Percentiles rank a stretch among this genome's conserved stretches.
phyloP scores from a whole-genome alignment of 2,797 vertebrate species.

The Oceanodroma leucorhoa region DNA sequence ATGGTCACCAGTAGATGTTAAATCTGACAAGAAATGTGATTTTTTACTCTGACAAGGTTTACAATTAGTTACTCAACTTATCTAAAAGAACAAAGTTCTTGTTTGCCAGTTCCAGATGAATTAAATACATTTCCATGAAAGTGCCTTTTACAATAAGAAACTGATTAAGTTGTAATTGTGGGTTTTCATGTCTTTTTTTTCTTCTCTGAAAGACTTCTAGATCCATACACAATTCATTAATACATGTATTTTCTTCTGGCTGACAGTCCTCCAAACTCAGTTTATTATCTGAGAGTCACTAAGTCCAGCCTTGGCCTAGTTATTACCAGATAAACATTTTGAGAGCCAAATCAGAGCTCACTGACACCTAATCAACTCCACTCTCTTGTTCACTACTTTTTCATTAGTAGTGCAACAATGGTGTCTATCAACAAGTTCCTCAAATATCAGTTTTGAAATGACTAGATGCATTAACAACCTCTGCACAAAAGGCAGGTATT shows the following conservation, averaged over 20 bases:
- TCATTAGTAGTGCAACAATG: neutral
- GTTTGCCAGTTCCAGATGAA: neutral
- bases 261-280: neutral
- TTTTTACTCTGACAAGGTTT: neutral
- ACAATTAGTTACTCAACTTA: neutral
- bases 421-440: neutral
- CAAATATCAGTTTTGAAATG: neutral
- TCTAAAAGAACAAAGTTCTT: neutral
- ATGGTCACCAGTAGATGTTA: neutral
- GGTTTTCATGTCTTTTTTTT: neutral
- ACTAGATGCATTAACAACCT: neutral
- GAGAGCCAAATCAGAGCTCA: neutral
- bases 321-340: slow-evolving; percentile 8
- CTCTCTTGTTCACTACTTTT: neutral
- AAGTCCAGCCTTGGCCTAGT: neutral
- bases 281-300: slow-evolving; percentile 1
- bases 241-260: neutral
- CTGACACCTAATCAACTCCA: neutral
- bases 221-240: neutral
- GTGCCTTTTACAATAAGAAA: neutral
- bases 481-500: neutral
- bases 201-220: neutral
- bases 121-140: neutral
- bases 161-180: neutral
- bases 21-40: neutral